A percentile compares a stretch with the other conserved stretches of the same genome.
Evolutionary conservation across 2,888 invertebrate genomes (phyloP).

Genomic region (Rhopalosiphum nymphaeae): DNA sequence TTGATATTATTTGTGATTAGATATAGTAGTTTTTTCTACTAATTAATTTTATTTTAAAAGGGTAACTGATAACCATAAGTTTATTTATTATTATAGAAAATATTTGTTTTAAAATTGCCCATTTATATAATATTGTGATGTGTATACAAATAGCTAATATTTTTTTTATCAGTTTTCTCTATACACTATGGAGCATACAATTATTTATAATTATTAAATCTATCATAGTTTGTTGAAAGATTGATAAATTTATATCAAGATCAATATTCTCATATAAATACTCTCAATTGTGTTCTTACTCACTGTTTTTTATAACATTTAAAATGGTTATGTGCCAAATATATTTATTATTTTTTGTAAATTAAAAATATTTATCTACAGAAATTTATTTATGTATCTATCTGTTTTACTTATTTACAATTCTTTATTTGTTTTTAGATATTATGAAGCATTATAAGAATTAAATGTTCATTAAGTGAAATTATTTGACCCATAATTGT

Average conservation of each 20-base stretch:
- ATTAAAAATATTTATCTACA: not conserved
- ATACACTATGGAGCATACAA: not conserved
- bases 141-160: not conserved
- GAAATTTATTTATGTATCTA: not conserved
- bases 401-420: not conserved
- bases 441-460: conserved; percentile 35
- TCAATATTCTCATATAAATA: not conserved
- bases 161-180: not conserved
- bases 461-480: not conserved
- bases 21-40: not conserved
- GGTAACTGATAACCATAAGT: not conserved
- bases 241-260: not conserved
- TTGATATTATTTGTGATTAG: not conserved
- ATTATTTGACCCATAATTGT: not conserved
- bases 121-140: not conserved
- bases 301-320: not conserved
- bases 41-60: not conserved
- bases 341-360: not conserved
- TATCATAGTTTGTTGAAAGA: not conserved
- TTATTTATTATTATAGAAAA: not conserved
- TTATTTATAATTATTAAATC: not conserved
- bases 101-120: not conserved
- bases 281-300: not conserved
- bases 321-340: not conserved
- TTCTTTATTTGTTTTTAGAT: conserved; percentile 42